Base-by-base conservation (phyloP, 2,888 invertebrate genomes). In the Perithous albicinctus region DNA sequence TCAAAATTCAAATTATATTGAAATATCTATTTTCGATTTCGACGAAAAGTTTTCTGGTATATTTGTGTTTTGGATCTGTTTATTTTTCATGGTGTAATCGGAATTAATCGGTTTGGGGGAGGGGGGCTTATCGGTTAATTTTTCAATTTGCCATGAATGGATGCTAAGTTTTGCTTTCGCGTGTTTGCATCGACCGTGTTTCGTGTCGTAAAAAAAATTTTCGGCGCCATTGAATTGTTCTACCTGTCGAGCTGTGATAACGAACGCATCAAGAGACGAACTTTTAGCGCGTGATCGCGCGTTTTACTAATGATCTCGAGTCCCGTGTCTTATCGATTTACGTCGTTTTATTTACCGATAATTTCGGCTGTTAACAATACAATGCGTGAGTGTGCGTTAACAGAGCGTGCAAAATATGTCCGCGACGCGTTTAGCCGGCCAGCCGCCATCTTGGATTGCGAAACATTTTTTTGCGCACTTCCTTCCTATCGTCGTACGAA, bases 371-470 rank as follows among this genome's bases (percentile, higher is more conserved):
- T 15, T 15, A 15, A 1, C 43, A 12, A 66, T 10, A 29, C 10
- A 29, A 10, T 23, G 38, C 32, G n/a, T 3, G 0, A 5, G 3
- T 26, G 0, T 7, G 12, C 12, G 10, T 10, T 8, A 3, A 18
- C n/a, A n/a, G n/a, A 59, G 32, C 15, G 38, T 38, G 2, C n/a
- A 7, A 32, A 69, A 56, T 20, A 7, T 41, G n/a, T n/a, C n/a
- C 38, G 63, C 23, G 23, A n/a, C 29, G 18, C 59, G 7, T 23
- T 18, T 12, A 63, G 41, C 38, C 63, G 63, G 38, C 18, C 20
- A 7, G 63, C 1, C 63, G 41, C 63, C 63, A 63, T 63, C 10
- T 63, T 63, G 41, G 4, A 23, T 63, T 12, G 41, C 63, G 41
- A 8, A 63, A 61, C n/a, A 35, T 63, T 41, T n/a, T n/a, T n/a